Base-by-base conservation (phyloP, 2,113 vertebrate species). In the Peromyscus californicus region DNA sequence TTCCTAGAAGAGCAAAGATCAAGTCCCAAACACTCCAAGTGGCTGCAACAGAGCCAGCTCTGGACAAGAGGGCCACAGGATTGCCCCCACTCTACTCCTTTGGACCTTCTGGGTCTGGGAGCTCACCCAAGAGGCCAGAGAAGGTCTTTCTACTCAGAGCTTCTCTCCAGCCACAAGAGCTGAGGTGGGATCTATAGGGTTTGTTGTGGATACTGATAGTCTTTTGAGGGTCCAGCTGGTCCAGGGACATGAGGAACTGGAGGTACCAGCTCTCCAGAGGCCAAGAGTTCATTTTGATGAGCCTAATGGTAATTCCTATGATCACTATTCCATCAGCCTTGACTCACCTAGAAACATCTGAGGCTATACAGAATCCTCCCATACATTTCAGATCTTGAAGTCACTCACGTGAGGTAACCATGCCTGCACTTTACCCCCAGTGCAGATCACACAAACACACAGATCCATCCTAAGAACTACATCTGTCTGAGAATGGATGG, bases 1-100 rank as follows among this genome's bases (percentile, higher is more conserved):
- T 94, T 97, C 96, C 94, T 95, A 93, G 80, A 95, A 90, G 51
- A 79, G 51, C 87, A 95, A 88, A 90, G 36, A 85, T 7, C 92
- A 87, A 95, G 91, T n/a, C 59, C 61, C 76, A 94, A 45, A 61
- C 45, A 69, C 48, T 59, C 51, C 22, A n/a, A 92, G 19, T 63
- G 16, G 9, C 57, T 86, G 78, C 67, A 88, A 84, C 57, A 93
- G 90, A 94, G 82, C 26, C 42, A 93, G 67, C 90, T 96, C 65
- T 11, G 0, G 61, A 84, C n/a, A 36, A 59, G 36, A 92, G 54
- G 48, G 36, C 0, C 45, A 7, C 61, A 31, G 48, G 74, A 21
- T 69, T 39, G n/a, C 29, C 39, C 33, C 45, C 57, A n/a, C 48
- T 42, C 57, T 51, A 2, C n/a, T 89, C 48, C 26, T 59, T 70